phyloP scores from a whole-genome alignment of 2,113 vertebrate genomes.

The Steatornis caripensis region DNA sequence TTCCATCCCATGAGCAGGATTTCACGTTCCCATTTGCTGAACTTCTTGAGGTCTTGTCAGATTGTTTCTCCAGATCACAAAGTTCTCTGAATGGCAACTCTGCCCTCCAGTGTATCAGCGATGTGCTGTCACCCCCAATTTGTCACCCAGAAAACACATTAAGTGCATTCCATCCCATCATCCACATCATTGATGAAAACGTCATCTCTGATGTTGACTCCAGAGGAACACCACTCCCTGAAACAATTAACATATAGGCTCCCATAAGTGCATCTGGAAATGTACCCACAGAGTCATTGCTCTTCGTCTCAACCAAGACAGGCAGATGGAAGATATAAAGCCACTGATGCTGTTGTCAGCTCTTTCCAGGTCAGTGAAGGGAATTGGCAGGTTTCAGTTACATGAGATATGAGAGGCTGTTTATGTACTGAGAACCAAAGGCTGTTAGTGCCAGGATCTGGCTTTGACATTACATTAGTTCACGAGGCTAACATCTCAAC shows the following conservation, averaged over 20 bases:
- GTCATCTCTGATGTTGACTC: neutral
- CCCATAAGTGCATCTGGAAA: neutral
- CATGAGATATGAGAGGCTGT: neutral
- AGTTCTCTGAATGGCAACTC: neutral
- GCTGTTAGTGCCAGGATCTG: neutral
- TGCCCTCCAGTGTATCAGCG: neutral
- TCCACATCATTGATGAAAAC: neutral
- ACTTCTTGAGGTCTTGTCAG: neutral
- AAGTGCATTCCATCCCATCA: neutral
- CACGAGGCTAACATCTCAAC: neutral
- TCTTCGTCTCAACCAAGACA: neutral
- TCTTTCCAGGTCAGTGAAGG: neutral
- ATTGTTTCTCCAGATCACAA: neutral
- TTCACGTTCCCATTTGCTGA: neutral
- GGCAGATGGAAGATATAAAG: neutral
- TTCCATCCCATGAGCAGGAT: neutral
- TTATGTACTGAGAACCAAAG: neutral
- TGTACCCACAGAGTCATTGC: neutral
- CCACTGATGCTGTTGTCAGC: neutral
- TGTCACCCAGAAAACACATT: neutral
- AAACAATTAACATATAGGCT: neutral
- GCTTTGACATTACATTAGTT: neutral
- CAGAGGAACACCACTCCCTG: neutral
- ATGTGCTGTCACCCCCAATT: neutral
- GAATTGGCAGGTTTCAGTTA: neutral